phyloP scores from a whole-genome alignment of 2,888 invertebrate species.

The Drosophila kambysellisi region DNA sequence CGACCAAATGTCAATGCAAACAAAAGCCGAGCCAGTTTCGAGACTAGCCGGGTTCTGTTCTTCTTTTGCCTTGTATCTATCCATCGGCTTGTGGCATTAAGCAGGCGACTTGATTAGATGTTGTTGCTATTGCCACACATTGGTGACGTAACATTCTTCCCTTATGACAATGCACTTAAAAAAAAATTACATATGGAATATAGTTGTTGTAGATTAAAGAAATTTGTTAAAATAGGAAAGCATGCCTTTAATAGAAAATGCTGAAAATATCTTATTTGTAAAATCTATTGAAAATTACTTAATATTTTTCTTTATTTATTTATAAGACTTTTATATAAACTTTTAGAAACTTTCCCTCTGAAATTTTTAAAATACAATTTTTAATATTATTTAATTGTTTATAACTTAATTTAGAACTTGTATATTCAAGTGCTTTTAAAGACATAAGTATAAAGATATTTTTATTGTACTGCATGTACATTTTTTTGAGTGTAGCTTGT shows the following conservation, averaged over 20 bases:
- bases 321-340: too few species aligned
- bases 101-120: constrained; percentile 72
- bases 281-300: too few species aligned
- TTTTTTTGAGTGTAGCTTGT: neutral
- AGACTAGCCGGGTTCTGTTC: neutral
- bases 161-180: neutral
- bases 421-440: fast-evolving
- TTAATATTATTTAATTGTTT: too few species aligned
- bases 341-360: too few species aligned
- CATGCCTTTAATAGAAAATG: neutral
- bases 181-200: neutral
- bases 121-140: constrained; percentile 48
- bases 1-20: constrained; percentile 76
- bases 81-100: constrained; percentile 39
- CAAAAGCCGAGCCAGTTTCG: constrained; percentile 39
- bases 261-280: too few species aligned
- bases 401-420: neutral
- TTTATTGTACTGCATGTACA: neutral
- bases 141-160: constrained; percentile 24
- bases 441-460: neutral
- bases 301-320: too few species aligned
- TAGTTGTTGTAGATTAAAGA: neutral
- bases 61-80: neutral
- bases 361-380: too few species aligned
- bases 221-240: neutral